These are phyloP conservation scores for Papilio polytes DNA, from an alignment of 1,140 invertebrate genomes.

Conservation along the genomic window DNA sequence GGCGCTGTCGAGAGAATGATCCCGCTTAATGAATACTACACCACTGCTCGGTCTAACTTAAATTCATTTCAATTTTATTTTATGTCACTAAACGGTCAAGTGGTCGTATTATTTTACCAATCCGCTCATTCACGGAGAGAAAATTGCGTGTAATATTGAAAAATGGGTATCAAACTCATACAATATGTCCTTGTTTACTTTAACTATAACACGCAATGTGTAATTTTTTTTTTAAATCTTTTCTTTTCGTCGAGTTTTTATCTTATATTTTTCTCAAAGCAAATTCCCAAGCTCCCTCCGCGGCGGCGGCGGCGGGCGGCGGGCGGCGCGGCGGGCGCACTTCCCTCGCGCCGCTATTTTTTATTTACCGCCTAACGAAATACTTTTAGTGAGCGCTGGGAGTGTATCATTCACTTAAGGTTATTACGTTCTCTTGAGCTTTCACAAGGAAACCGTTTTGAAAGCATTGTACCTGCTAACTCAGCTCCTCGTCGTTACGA, in stretches of 20 bases:
- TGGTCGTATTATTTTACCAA: not conserved
- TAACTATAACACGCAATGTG: not conserved
- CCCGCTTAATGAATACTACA: not conserved
- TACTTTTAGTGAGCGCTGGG: not conserved
- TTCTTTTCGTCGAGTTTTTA: not conserved
- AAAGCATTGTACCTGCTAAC: constrained; percentile 8
- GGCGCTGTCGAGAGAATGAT: not conserved
- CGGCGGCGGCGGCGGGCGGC: not conserved
- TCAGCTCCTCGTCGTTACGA: not conserved
- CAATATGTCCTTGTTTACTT: not conserved
- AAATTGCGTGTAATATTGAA: no score
- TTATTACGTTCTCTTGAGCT: constrained; percentile 27
- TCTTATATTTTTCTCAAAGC: constrained; percentile 8
- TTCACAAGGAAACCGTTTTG: constrained; percentile 15
- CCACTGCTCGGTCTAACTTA: not conserved
- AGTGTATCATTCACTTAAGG: constrained; percentile 27
- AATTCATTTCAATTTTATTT: not conserved
- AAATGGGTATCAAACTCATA: not conserved
- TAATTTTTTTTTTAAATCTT: not conserved
- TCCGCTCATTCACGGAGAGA: not conserved
- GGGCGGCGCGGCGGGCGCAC: not conserved
- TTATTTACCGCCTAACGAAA: constrained; percentile 23
- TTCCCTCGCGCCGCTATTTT: constrained; percentile 5
- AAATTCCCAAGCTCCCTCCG: not conserved
- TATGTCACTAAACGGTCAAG: not conserved